Conservation (phyloP, 1,140 invertebrate species). For the Drosophila subobscura region DNA sequence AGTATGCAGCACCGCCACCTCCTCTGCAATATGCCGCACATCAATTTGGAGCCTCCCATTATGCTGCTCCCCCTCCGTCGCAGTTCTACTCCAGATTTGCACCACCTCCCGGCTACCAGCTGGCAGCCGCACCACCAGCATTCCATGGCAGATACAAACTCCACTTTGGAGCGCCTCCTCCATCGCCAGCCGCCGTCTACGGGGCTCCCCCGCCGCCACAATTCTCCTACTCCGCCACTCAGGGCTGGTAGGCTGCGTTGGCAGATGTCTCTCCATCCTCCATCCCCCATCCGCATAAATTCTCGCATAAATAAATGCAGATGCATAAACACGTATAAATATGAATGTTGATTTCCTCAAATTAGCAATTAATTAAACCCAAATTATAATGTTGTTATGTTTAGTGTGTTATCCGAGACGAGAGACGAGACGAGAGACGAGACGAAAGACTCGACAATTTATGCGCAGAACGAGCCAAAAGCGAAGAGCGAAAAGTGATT, state of each 20-base stretch:
- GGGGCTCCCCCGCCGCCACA: conserved; percentile 7
- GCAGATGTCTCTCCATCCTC: too few species aligned
- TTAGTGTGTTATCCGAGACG: conserved; percentile 28
- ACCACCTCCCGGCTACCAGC: conserved; percentile 22
- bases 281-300: not conserved
- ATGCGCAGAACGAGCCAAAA: conserved; percentile 46
- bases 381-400: conserved; percentile 51
- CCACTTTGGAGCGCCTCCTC: conserved; percentile 34
- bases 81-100: conserved; percentile 24
- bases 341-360: conserved; percentile 56
- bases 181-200: conserved; percentile 21
- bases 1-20: conserved; percentile 27
- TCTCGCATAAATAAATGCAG: conserved; percentile 11
- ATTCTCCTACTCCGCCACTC: not conserved
- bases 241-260: conserved; percentile 39
- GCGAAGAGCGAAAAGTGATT: conserved; percentile 10
- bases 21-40: conserved; percentile 18
- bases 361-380: conserved; percentile 71
- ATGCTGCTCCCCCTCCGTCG: conserved; percentile 30
- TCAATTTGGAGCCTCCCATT: conserved; percentile 14
- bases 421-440: too few species aligned
- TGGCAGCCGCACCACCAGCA: conserved; percentile 24
- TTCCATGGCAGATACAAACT: conserved; percentile 31
- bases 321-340: conserved; percentile 33
- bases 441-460: conserved; percentile 44